Evolutionary conservation across 2,797 vertebrate genomes (phyloP).

Genomic region (Sebastes itinus): DNA sequence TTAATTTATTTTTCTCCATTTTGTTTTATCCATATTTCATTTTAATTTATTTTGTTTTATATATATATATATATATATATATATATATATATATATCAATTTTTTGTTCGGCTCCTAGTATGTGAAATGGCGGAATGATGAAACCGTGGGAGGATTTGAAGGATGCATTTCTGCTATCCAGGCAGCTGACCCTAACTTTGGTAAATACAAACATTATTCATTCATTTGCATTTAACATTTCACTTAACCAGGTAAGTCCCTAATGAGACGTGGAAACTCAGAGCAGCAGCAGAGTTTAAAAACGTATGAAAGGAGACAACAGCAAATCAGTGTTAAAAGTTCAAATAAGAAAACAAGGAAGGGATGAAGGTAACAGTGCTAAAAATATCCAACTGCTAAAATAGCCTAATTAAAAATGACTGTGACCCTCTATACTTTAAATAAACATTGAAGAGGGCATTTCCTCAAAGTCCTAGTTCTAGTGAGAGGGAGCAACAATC

Average conservation of each 20-base stretch:
- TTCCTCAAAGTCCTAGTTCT: background rate
- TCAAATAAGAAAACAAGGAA: background rate
- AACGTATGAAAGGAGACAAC: background rate
- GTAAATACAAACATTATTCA: slow-evolving; percentile 74
- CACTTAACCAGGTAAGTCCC: background rate
- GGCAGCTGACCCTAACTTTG: slow-evolving; percentile 90
- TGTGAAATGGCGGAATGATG: slow-evolving; percentile 87
- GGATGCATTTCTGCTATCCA: slow-evolving; percentile 86
- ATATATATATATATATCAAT: background rate
- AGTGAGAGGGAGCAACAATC: background rate
- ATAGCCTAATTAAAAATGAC: background rate
- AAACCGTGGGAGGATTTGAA: slow-evolving; percentile 89
- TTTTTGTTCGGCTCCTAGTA: slow-evolving; percentile 70
- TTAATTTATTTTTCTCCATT: too few relatives aligned
- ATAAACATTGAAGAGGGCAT: background rate
- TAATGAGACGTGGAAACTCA: background rate
- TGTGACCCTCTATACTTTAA: background rate
- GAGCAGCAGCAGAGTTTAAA: background rate
- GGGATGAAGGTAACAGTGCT: background rate
- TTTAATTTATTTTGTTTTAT: too few relatives aligned
- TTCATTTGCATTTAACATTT: background rate
- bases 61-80: too few relatives aligned
- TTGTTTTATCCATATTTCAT: too few relatives aligned
- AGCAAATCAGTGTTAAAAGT: background rate
- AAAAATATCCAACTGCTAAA: slow-evolving; percentile 1